Evolutionary conservation across 2,888 invertebrate species (phyloP).

Genomic region (Parnassius smintheus): DNA sequence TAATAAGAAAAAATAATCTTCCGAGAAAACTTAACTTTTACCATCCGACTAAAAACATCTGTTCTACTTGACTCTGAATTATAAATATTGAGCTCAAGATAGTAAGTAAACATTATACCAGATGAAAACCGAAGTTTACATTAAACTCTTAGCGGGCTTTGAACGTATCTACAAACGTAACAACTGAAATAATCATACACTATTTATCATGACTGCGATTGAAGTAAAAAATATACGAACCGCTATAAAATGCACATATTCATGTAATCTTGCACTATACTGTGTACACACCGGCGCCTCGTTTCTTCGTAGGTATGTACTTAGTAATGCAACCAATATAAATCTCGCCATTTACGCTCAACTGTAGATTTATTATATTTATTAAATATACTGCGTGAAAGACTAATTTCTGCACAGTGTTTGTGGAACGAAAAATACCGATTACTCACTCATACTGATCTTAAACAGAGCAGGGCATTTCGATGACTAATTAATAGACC

Average conservation of each 20-base stretch:
- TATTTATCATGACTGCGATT: constrained; percentile 1
- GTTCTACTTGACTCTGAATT: constrained; percentile 54
- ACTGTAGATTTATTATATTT: constrained; percentile 26
- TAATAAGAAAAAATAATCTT: too few species aligned
- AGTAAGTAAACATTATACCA: constrained; percentile 58
- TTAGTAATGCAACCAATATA: constrained; percentile 5
- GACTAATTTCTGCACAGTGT: constrained; percentile 42
- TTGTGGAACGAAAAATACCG: constrained; percentile 42
- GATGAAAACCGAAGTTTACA: constrained; percentile 62
- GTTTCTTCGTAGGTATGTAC: constrained; percentile 1
- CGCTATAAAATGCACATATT: constrained; percentile 17
- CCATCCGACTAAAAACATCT: constrained; percentile 58
- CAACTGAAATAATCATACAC: constrained; percentile 6
- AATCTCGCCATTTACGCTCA: constrained; percentile 12
- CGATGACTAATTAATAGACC: constrained; percentile 42
- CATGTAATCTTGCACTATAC: neutral
- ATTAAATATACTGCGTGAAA: constrained; percentile 27
- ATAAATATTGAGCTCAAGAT: constrained; percentile 47
- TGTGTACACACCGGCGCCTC: neutral
- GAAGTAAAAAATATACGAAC: neutral
- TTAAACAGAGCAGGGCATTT: constrained; percentile 35
- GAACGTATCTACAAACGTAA: constrained; percentile 4
- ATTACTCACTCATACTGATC: constrained; percentile 26
- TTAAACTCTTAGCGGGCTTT: constrained; percentile 43
- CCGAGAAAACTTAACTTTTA: constrained; percentile 35